These are phyloP conservation scores for Styela clava DNA, from an alignment of 23 tunicate species.

Conservation along the genomic window DNA sequence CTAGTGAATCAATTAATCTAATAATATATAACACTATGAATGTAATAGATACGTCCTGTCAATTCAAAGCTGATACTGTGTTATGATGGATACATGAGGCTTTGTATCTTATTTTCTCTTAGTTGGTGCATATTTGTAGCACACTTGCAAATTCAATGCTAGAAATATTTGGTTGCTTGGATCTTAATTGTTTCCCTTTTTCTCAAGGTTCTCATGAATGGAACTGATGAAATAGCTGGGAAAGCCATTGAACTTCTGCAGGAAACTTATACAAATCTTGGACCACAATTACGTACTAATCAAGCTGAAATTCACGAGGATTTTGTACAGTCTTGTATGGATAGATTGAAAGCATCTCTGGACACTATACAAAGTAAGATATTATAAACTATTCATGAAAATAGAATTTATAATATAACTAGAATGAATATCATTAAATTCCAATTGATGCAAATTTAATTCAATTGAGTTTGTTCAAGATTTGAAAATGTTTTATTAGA, in stretches of 20 bases:
- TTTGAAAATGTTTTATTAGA: too few relatives aligned
- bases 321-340: constrained; percentile 32
- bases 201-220: constrained; percentile 28
- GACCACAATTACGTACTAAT: constrained; percentile 22
- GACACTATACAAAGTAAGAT: constrained; percentile 26
- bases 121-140: too few relatives aligned
- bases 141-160: too few relatives aligned
- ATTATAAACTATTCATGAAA: too few relatives aligned
- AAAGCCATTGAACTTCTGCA: constrained; percentile 33
- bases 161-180: too few relatives aligned
- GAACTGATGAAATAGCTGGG: constrained; percentile 24
- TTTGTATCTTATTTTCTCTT: too few relatives aligned
- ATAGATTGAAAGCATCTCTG: constrained; percentile 25
- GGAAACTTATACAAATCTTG: constrained; percentile 33
- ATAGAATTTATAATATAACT: not conserved
- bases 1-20: too few relatives aligned
- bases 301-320: constrained; percentile 37
- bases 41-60: not conserved
- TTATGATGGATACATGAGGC: too few relatives aligned
- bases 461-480: too few relatives aligned
- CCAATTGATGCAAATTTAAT: too few relatives aligned
- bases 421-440: not conserved
- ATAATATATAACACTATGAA: too few relatives aligned
- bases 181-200: too few relatives aligned
- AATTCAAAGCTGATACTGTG: not conserved